phyloP scores from a whole-genome alignment of 2,888 invertebrate species.

The Apamea crenata region DNA sequence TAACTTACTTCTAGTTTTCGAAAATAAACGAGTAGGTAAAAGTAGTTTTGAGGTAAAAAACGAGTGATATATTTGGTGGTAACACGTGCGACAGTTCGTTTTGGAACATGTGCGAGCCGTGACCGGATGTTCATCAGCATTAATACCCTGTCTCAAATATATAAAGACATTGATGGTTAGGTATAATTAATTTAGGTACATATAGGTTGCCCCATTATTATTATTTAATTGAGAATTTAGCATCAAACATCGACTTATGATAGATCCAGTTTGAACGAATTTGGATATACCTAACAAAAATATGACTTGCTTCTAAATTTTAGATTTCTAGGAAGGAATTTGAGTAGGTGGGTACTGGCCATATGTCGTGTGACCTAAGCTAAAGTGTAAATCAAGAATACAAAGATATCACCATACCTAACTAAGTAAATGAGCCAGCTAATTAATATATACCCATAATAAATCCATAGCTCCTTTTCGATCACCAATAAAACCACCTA shows the following conservation, averaged over 20 bases:
- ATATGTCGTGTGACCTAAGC: not conserved
- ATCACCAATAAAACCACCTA: slow-evolving; percentile 53
- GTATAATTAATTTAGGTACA: slow-evolving; percentile 24
- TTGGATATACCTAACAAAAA: not conserved
- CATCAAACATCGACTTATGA: not conserved
- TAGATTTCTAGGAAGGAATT: not conserved
- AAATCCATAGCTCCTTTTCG: slow-evolving; percentile 47
- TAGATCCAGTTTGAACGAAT: not conserved
- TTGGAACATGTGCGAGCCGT: slow-evolving; percentile 45
- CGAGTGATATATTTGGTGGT: slow-evolving; percentile 45
- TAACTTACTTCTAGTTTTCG: not conserved
- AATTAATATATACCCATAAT: slow-evolving; percentile 41
- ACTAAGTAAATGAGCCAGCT: slow-evolving; percentile 25
- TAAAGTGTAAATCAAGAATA: not conserved
- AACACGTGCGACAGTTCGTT: slow-evolving; percentile 44
- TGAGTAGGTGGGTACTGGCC: not conserved
- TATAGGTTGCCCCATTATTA: slow-evolving; percentile 25
- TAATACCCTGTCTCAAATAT: slow-evolving; percentile 49
- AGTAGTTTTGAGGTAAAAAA: slow-evolving; percentile 7
- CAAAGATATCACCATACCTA: not conserved
- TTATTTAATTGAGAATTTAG: not conserved
- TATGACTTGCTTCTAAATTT: not conserved
- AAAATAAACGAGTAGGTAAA: slow-evolving; percentile 12
- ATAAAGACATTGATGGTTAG: slow-evolving; percentile 29
- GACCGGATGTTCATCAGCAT: slow-evolving; percentile 61